These are phyloP conservation scores for Eumaeus atala DNA, from an alignment of 1,140 invertebrate species.

Conservation along the genomic window DNA sequence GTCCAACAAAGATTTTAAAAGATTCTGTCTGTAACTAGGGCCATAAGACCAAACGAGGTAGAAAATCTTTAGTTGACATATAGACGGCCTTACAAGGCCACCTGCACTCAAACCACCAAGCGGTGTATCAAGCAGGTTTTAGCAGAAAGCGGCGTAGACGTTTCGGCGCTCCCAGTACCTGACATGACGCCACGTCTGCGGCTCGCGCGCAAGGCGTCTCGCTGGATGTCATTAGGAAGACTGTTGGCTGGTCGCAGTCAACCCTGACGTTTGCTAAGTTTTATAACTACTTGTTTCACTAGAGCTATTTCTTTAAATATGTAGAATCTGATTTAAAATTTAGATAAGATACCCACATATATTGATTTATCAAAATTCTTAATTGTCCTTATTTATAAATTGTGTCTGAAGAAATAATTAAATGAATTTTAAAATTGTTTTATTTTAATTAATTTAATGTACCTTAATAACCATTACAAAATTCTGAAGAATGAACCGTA, in stretches of 20 bases:
- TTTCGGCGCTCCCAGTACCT: constrained; percentile 3
- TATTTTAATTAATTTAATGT: neutral
- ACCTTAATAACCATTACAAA: neutral
- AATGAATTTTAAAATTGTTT: neutral
- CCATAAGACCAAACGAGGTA: neutral
- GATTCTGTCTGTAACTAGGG: neutral
- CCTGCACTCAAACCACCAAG: neutral
- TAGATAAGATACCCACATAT: constrained; percentile 3
- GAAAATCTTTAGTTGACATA: neutral
- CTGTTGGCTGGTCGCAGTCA: constrained; percentile 30
- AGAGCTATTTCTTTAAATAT: constrained; percentile 6
- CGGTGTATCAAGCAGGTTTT: neutral
- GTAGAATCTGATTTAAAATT: neutral
- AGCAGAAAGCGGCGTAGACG: neutral
- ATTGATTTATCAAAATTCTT: neutral
- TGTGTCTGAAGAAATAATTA: neutral
- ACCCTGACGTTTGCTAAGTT: constrained; percentile 34
- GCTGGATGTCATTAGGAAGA: constrained; percentile 30
- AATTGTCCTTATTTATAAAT: no score
- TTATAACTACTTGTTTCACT: constrained; percentile 22
- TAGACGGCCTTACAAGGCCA: neutral
- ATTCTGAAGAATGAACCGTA: constrained; percentile 14
- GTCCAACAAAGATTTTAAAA: neutral
- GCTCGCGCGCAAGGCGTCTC: constrained; percentile 24
- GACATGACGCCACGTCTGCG: constrained; percentile 17